Base-by-base conservation (phyloP, 2,113 vertebrate species). In the Clupea harengus region DNA sequence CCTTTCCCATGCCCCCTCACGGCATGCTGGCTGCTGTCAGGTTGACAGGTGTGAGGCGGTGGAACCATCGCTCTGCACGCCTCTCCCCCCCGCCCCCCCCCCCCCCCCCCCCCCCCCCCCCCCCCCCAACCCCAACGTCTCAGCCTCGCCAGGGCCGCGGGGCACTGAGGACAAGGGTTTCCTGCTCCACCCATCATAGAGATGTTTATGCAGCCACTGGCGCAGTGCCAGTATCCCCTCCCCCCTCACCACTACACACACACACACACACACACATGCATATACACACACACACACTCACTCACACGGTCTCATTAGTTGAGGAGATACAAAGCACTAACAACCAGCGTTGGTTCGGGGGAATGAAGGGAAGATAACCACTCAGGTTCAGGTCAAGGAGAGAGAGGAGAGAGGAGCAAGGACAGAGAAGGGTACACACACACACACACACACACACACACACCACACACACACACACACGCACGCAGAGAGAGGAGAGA, bases 131-230 rank as follows among this genome's bases (percentile, higher is more conserved):
- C 2, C 52, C 52, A 4, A 54, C 52, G 15, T 18, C 52, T 54
- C 60, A 2, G 22, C 20, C 25, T 28, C 25, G 9, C 8, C 80
- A 82, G 52, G 20, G 49, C 82, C 82, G 17, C 25, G 4, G 84
- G 75, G 47, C 28, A 81, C 78, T 47, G 52, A 47, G 32, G 3
- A 50, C 54, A 84, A 86, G 91, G 88, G 90, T 2, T 6, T 83
- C 90, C 87, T 88, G 87, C 91, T 88, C 57, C 83, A 54, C 85
- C 86, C 89, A 86, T 75, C 28, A 89, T 72, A 0, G 0, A 39
- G 45, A 88, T 89, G 90, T 46, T n/a, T 89, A 92, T 85, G 86
- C 86, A 85, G 88, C 47, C 52, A 17, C 6, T 82, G 93, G 92
- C 82, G 1, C 1, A 10, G 0, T 4, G 91, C 92, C 93, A 92